phyloP scores from a whole-genome alignment of 2,888 invertebrate species.

The Phorcus lineatus region DNA sequence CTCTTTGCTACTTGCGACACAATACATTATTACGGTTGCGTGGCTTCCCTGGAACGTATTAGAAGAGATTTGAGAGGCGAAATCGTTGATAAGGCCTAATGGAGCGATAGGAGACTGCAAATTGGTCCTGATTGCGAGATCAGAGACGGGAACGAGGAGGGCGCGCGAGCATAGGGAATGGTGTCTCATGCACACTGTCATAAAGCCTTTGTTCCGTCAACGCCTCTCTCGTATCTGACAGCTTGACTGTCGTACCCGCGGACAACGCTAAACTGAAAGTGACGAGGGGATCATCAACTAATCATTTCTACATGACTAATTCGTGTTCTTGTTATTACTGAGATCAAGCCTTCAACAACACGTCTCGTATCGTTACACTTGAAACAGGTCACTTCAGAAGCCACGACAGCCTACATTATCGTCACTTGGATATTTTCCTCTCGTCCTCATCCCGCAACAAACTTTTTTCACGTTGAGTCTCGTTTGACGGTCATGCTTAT shows the following conservation, averaged over 20 bases:
- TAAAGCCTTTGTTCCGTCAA: not conserved
- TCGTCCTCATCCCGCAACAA: not conserved
- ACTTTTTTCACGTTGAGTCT: too few species aligned
- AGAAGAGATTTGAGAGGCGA: constrained; percentile 5
- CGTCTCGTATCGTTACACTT: not conserved
- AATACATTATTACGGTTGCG: constrained; percentile 13
- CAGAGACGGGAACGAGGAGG: not conserved
- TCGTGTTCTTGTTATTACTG: not conserved
- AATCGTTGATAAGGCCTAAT: constrained; percentile 15
- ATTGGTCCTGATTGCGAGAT: constrained; percentile 8
- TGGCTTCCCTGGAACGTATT: not conserved
- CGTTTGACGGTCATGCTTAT: too few species aligned
- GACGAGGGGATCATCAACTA: constrained; percentile 7
- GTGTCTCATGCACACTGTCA: not conserved
- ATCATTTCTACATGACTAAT: constrained; percentile 5
- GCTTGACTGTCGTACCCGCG: not conserved
- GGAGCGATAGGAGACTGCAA: constrained; percentile 13
- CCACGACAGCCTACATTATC: not conserved
- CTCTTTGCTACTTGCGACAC: constrained; percentile 1
- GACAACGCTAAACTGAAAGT: not conserved
- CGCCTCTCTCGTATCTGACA: not conserved
- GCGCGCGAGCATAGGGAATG: not conserved
- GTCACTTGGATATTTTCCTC: not conserved
- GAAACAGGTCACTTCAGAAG: not conserved
- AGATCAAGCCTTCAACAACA: not conserved